Conservation (phyloP, 2,888 invertebrate species). For the Dryomyza anilis region DNA sequence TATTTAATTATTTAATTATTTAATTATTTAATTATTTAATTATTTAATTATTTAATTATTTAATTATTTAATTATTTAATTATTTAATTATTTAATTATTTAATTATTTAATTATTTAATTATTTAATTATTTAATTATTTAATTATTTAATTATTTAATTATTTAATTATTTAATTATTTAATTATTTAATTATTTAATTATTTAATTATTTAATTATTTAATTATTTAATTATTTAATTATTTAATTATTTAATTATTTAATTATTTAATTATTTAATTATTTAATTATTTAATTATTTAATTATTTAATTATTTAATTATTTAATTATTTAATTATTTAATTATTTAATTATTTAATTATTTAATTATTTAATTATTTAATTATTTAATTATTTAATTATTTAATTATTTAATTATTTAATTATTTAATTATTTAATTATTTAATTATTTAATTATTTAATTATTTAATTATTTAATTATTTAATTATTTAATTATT, state of each 20-base stretch:
- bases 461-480: background rate
- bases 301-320: too few species aligned
- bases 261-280: background rate
- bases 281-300: background rate
- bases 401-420: too few species aligned
- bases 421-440: too few species aligned
- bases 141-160: background rate
- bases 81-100: background rate
- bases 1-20: background rate
- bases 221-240: background rate
- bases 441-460: too few species aligned
- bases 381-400: too few species aligned
- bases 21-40: background rate
- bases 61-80: background rate
- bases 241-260: background rate
- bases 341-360: background rate
- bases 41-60: background rate
- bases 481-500: background rate
- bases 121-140: conserved; percentile 15
- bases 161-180: background rate
- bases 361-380: background rate
- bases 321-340: background rate
- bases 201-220: background rate
- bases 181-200: too few species aligned
- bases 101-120: background rate